Percentiles rank a stretch among this genome's conserved stretches.
These are phyloP conservation scores for Microcebus murinus DNA, from an alignment of 2,113 vertebrate species.

Conservation along the genomic window DNA sequence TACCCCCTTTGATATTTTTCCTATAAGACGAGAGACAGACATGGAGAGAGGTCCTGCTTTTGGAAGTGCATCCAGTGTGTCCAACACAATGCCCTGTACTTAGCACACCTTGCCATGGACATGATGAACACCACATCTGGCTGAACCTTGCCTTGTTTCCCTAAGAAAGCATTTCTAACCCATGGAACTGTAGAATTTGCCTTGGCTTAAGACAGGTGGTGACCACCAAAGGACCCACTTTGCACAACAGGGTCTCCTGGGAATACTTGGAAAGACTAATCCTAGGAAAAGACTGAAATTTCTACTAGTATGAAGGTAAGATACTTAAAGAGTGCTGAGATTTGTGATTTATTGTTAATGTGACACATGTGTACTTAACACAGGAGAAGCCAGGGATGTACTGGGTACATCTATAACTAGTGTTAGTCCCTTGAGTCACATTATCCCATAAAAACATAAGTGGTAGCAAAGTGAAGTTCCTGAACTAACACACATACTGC, in stretches of 20 bases:
- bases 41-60: background rate
- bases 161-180: background rate
- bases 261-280: background rate
- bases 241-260: background rate
- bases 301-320: background rate
- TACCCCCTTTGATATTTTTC: background rate
- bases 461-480: background rate
- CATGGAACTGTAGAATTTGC: background rate
- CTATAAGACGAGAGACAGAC: background rate
- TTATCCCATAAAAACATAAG: constrained; percentile 60
- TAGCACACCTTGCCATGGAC: background rate
- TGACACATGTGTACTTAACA: background rate
- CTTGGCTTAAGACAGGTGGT: background rate
- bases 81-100: too few species aligned
- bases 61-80: background rate
- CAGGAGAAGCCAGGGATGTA: constrained; percentile 19
- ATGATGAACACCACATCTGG: background rate
- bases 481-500: constrained; percentile 14
- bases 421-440: background rate
- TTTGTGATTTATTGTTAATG: background rate
- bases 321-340: background rate
- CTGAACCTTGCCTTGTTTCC: background rate
- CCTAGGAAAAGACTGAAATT: background rate
- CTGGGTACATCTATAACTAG: background rate
- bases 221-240: background rate